These are phyloP conservation scores for Cottus gobio DNA, from an alignment of 2,113 vertebrate genomes.

Conservation along the genomic window DNA sequence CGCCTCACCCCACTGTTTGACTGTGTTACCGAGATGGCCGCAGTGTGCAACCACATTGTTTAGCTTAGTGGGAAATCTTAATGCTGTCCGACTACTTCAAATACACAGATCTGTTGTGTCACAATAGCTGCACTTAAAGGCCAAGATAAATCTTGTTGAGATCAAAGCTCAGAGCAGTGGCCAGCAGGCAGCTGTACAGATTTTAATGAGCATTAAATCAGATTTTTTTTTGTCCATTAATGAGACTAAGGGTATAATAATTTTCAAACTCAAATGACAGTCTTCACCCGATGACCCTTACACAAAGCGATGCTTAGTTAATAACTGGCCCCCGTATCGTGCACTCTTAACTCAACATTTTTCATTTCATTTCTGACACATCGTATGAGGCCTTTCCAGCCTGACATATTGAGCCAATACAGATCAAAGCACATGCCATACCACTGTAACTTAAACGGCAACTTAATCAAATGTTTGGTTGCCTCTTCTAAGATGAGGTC, in stretches of 20 bases:
- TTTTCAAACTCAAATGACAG: slow-evolving; percentile 58
- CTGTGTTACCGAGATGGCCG: neutral
- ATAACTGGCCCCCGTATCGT: slow-evolving; percentile 23
- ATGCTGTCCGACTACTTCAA: slow-evolving; percentile 35
- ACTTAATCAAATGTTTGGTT: slow-evolving; percentile 10
- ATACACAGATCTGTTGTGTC: slow-evolving; percentile 44
- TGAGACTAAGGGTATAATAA: slow-evolving; percentile 47
- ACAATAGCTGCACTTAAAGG: slow-evolving; percentile 51
- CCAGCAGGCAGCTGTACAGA: slow-evolving; percentile 48
- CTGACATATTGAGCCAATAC: slow-evolving; percentile 24
- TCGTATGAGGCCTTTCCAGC: slow-evolving; percentile 10
- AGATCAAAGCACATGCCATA: slow-evolving; percentile 50
- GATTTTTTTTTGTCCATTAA: slow-evolving; percentile 62
- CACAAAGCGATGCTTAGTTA: slow-evolving; percentile 51
- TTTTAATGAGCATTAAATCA: slow-evolving; percentile 76
- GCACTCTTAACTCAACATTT: slow-evolving; percentile 26
- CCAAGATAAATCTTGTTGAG: slow-evolving; percentile 65
- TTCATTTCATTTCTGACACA: slow-evolving; percentile 42
- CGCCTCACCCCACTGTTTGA: slow-evolving; percentile 10
- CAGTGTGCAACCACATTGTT: slow-evolving; percentile 28
- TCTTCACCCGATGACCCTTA: slow-evolving; percentile 59
- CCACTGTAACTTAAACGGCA: slow-evolving; percentile 15
- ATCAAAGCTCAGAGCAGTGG: slow-evolving; percentile 70
- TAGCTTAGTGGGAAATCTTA: slow-evolving; percentile 18
- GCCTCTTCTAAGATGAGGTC: neutral